phyloP scores from a whole-genome alignment of 1,140 invertebrate species.

The Drosophila sturtevanti region DNA sequence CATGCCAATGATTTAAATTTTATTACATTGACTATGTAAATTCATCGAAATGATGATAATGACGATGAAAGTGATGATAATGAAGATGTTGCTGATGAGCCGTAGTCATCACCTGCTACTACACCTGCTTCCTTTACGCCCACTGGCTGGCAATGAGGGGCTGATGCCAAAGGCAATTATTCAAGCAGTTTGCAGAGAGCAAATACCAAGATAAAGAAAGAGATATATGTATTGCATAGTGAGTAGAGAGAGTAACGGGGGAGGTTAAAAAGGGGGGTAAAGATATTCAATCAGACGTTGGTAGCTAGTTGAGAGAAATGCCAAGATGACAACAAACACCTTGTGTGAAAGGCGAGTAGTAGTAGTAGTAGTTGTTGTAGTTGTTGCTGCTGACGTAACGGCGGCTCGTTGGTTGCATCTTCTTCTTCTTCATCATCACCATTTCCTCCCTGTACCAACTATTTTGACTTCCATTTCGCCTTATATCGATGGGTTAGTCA shows the following conservation, averaged over 20 bases:
- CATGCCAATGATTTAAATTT: slow-evolving; percentile 63
- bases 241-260: neutral
- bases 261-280: neutral
- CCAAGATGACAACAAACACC: slow-evolving; percentile 14
- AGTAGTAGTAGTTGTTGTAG: neutral
- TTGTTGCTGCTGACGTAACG: slow-evolving; percentile 54
- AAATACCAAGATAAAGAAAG: neutral
- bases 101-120: slow-evolving; percentile 11
- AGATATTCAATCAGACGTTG: slow-evolving; percentile 9
- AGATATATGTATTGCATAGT: neutral
- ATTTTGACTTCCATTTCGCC: slow-evolving; percentile 9
- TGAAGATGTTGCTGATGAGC: slow-evolving; percentile 6
- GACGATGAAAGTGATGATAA: slow-evolving; percentile 4
- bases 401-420: slow-evolving; percentile 51
- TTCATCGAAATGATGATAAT: slow-evolving; percentile 7
- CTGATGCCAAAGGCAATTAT: slow-evolving; percentile 1
- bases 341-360: slow-evolving; percentile 45
- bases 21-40: slow-evolving; percentile 16
- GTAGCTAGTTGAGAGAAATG: slow-evolving; percentile 14
- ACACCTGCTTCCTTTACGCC: slow-evolving; percentile 7
- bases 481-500: slow-evolving; percentile 56
- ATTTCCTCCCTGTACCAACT: neutral
- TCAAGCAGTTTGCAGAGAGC: slow-evolving; percentile 5
- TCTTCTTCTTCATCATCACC: slow-evolving; percentile 12
- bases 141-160: neutral